phyloP scores from a whole-genome alignment of 2,888 invertebrate species.

The Harpagoxenus sublaevis region DNA sequence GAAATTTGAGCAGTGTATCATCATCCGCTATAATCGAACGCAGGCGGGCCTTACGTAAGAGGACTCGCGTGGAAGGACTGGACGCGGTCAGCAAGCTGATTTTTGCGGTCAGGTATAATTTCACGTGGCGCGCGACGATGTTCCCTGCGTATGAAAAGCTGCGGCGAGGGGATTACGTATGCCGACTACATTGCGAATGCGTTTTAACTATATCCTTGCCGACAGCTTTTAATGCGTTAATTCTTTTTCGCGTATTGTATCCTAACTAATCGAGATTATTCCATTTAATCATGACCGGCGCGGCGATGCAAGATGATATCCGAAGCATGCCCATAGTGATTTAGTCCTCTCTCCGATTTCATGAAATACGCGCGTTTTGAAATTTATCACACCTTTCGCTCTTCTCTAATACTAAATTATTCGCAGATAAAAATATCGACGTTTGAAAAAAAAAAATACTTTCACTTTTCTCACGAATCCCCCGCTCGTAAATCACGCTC shows the following conservation, averaged over 20 bases:
- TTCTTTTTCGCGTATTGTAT: background rate
- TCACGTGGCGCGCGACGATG: background rate
- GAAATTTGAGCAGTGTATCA: constrained; percentile 19
- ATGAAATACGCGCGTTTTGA: background rate
- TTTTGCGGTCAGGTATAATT: constrained; percentile 40
- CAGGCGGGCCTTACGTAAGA: constrained; percentile 25
- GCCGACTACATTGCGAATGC: constrained; percentile 20
- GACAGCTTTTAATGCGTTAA: constrained; percentile 28
- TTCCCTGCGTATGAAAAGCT: constrained; percentile 24
- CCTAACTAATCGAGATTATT: constrained; percentile 11
- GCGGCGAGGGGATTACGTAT: constrained; percentile 15
- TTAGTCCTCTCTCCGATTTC: background rate
- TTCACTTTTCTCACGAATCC: constrained; percentile 57
- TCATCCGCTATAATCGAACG: constrained; percentile 39
- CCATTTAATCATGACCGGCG: constrained; percentile 3
- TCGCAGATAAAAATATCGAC: constrained; percentile 36
- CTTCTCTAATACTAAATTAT: constrained; percentile 40
- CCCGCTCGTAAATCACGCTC: constrained; percentile 70
- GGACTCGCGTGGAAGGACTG: constrained; percentile 6
- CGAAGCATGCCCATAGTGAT: background rate
- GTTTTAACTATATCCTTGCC: constrained; percentile 23
- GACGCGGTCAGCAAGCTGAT: constrained; percentile 32
- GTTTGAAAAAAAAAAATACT: constrained; percentile 59
- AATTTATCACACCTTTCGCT: constrained; percentile 12
- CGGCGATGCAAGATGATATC: background rate